These are phyloP conservation scores for Aphelocoma californica DNA, from an alignment of 2,797 vertebrate species.

Conservation along the genomic window DNA sequence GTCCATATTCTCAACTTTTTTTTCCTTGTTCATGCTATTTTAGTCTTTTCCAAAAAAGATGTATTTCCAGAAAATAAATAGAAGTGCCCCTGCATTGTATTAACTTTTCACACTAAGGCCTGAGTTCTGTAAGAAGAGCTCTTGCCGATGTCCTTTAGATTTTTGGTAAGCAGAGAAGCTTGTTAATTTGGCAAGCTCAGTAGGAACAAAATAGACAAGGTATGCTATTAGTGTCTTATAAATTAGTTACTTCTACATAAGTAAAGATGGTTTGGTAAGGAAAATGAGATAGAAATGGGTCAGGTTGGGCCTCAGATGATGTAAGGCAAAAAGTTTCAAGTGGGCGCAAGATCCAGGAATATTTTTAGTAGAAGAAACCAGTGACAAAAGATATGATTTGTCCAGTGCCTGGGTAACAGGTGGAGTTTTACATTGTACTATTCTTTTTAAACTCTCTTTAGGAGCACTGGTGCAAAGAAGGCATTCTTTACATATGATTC, in stretches of 20 bases:
- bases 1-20: not conserved
- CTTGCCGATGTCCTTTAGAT: not conserved
- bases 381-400: not conserved
- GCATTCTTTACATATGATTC: not conserved
- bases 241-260: not conserved
- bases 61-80: constrained; percentile 21
- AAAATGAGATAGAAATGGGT: not conserved
- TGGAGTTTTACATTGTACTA: not conserved
- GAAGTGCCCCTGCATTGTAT: not conserved
- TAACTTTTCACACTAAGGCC: not conserved
- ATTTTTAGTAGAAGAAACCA: not conserved
- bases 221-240: not conserved
- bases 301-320: not conserved
- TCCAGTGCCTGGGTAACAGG: not conserved
- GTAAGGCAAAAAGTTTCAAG: not conserved
- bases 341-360: not conserved
- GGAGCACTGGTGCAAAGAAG: not conserved
- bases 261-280: not conserved
- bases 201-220: not conserved
- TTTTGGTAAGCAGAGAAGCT: not conserved
- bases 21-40: not conserved
- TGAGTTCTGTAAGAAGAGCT: not conserved
- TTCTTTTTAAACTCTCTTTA: not conserved
- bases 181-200: not conserved
- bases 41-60: constrained; percentile 7